Conservation (phyloP, 2,797 vertebrate genomes). For the Labroides dimidiatus region DNA sequence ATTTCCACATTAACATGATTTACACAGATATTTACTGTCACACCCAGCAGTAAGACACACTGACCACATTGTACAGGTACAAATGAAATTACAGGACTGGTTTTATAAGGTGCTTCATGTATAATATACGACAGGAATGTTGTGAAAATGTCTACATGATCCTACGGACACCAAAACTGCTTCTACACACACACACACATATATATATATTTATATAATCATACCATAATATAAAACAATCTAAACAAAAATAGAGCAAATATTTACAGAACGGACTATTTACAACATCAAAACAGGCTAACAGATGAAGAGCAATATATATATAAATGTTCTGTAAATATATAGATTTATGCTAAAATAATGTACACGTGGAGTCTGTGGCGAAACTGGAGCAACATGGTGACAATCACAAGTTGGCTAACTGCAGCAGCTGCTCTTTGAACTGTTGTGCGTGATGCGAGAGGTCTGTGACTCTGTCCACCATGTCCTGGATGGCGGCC, state of each 20-base stretch:
- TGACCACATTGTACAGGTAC: slow-evolving; percentile 51
- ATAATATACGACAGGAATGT: slow-evolving; percentile 77
- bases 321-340: slow-evolving; percentile 54
- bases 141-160: slow-evolving; percentile 62
- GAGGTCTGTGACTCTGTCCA: slow-evolving; percentile 92
- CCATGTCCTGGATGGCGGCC: slow-evolving; percentile 93
- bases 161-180: slow-evolving; percentile 65
- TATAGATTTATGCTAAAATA: slow-evolving; percentile 61
- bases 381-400: slow-evolving; percentile 12
- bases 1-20: slow-evolving; percentile 49
- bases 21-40: slow-evolving; percentile 66
- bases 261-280: slow-evolving; percentile 87
- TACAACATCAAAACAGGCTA: slow-evolving; percentile 63
- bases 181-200: slow-evolving; percentile 42
- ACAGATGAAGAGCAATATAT: slow-evolving; percentile 51
- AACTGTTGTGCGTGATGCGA: slow-evolving; percentile 91
- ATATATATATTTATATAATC: slow-evolving; percentile 48
- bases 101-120: slow-evolving; percentile 80
- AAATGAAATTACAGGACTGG: slow-evolving; percentile 54
- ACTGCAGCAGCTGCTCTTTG: slow-evolving; percentile 90
- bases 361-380: slow-evolving; percentile 54
- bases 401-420: slow-evolving; percentile 84
- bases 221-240: slow-evolving; percentile 86
- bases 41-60: slow-evolving; percentile 66
- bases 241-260: slow-evolving; percentile 88